phyloP scores from a whole-genome alignment of 2,888 invertebrate species.

The Drosophila borealis region DNA sequence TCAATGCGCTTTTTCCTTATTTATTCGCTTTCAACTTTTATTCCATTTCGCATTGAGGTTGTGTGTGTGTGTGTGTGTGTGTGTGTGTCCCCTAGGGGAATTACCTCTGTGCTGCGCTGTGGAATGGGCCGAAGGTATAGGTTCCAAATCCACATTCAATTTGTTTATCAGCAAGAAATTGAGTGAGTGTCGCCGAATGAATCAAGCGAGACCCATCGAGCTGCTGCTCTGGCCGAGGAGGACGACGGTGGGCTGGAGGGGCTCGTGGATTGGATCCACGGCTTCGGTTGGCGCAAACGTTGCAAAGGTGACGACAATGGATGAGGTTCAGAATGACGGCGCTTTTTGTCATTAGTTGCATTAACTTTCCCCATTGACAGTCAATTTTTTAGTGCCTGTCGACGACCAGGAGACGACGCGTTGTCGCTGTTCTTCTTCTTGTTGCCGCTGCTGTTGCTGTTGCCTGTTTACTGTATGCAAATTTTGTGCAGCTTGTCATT shows the following conservation, averaged over 20 bases:
- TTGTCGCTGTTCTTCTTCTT: conserved; percentile 16
- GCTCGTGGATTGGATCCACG: neutral
- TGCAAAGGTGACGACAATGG: conserved; percentile 49
- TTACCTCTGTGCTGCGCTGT: neutral
- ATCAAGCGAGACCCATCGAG: conserved; percentile 55
- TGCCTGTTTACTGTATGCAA: conserved; percentile 62
- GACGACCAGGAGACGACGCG: conserved; percentile 23
- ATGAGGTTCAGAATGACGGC: conserved; percentile 42
- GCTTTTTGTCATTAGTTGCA: conserved; percentile 76
- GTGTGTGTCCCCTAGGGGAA: conserved; percentile 40
- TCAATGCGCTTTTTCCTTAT: conserved; percentile 76
- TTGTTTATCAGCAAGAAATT: conserved; percentile 82
- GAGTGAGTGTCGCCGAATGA: conserved; percentile 79
- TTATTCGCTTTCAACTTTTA: conserved; percentile 78
- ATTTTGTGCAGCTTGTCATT: conserved; percentile 64
- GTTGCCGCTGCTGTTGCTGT: conserved; percentile 9
- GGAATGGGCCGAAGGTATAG: neutral
- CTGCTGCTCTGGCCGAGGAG: neutral
- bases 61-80: conserved; percentile 14
- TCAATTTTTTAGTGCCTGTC: conserved; percentile 58
- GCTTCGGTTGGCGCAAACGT: conserved; percentile 4
- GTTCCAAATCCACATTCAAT: conserved; percentile 79
- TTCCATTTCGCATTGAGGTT: conserved; percentile 47
- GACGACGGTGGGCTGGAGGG: neutral
- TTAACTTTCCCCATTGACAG: conserved; percentile 75